Percentiles rank a stretch among this genome's conserved stretches.
phyloP scores from a whole-genome alignment of 1,140 invertebrate species.

The Aleiodes sp. region DNA sequence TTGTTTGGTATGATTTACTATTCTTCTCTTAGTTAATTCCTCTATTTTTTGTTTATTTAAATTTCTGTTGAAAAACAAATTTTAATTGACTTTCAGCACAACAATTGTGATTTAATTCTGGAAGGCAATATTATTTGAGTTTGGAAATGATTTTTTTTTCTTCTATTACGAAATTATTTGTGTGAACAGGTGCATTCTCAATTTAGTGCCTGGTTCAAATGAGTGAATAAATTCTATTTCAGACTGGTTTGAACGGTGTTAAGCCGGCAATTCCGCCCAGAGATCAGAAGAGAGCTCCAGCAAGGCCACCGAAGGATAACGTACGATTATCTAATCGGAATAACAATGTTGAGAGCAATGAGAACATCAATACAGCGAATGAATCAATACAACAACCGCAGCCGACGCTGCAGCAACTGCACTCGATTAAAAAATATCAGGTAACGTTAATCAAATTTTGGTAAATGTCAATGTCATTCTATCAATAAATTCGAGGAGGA shows the following conservation, averaged over 20 bases:
- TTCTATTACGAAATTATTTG: too few species aligned
- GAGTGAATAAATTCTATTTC: slow-evolving; percentile 45
- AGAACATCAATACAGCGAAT: slow-evolving; percentile 61
- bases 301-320: slow-evolving; percentile 73
- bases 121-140: too few species aligned
- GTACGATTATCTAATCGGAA: slow-evolving; percentile 59
- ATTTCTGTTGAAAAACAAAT: too few species aligned
- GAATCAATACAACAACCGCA: slow-evolving; percentile 56
- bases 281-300: slow-evolving; percentile 75
- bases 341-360: slow-evolving; percentile 68
- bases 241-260: slow-evolving; percentile 67
- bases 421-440: slow-evolving; percentile 91
- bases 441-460: slow-evolving; percentile 69
- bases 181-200: too few species aligned
- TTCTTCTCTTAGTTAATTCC: too few species aligned
- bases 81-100: too few species aligned
- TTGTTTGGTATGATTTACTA: too few species aligned
- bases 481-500: too few species aligned
- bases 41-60: too few species aligned
- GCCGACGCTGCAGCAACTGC: slow-evolving; percentile 84
- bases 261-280: slow-evolving; percentile 81
- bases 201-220: neutral
- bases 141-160: too few species aligned
- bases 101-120: too few species aligned
- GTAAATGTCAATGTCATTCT: too few species aligned